These are phyloP conservation scores for Diadumene lineata DNA, from an alignment of 92 coral and sea anemone genomes.

Conservation along the genomic window DNA sequence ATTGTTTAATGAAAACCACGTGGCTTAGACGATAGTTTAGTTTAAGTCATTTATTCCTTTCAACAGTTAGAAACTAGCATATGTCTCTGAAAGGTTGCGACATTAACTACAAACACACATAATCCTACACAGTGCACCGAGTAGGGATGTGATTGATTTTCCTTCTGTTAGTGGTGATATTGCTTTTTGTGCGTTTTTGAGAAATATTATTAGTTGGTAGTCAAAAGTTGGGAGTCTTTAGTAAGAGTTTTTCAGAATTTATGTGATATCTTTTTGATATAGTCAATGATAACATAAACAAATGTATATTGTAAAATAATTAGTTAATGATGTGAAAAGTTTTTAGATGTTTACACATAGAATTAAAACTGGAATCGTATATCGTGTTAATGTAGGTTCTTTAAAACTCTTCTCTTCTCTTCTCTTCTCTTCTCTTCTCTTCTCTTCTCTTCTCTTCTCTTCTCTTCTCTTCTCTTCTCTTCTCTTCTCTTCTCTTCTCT, in stretches of 20 bases:
- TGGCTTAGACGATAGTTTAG: no score
- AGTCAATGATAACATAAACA: neutral
- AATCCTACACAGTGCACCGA: conserved; percentile 7
- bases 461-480: neutral
- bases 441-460: neutral
- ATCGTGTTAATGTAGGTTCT: neutral
- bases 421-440: neutral
- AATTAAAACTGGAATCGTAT: neutral
- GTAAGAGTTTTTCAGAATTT: no score
- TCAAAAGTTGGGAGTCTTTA: no score
- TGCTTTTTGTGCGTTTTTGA: neutral
- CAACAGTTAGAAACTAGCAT: conserved; percentile 19
- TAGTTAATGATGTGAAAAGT: conserved; percentile 11
- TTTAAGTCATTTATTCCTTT: conserved; percentile 2
- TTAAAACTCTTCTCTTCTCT: neutral
- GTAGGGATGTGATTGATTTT: neutral
- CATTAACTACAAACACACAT: conserved; percentile 18
- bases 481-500: conserved; percentile 12
- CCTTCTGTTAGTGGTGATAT: neutral
- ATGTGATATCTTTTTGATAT: neutral
- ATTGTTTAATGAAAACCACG: no score
- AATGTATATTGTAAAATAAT: neutral
- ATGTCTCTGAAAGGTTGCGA: conserved; percentile 22
- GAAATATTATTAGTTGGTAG: neutral
- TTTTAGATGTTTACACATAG: neutral